Evolutionary conservation across 2,113 vertebrate species (phyloP), one percentile per base, ranked within the genome.

Genomic region (Reinhardtius hippoglossoides): DNA sequence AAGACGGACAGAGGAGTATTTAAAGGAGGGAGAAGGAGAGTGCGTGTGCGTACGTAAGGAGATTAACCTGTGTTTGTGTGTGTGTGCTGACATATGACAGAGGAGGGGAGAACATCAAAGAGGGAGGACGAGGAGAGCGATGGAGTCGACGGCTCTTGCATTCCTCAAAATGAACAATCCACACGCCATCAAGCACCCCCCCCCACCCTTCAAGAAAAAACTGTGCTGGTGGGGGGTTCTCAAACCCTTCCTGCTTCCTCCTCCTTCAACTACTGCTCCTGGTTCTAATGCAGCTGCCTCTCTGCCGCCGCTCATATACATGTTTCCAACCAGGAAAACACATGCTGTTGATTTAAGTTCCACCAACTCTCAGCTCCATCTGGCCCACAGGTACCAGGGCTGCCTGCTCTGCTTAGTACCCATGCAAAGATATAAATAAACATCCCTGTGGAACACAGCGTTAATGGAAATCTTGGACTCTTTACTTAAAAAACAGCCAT

Each of bases 141-240:
- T n/a, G 50, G 60, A 82, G 76, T 60, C 68, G 84, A 84, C 78
- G 74, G 81, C 68, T 87, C 81, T 69, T 70, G 74, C 86, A 88
- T 91, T 91, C 89, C 90, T 89, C n/a, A 85, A 66, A 71, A 74
- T 31, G 80, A 77, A 80, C 81, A 67, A 81, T 71, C 68, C 77
- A 68, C 64, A 23, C 54, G 63, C 37, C 56, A 60, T 83, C 57
- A 78, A 84, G 58, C 59, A 10, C 35, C 56, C 5, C 26, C 23
- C 23, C 23, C 54, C 44, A 15, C 23, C 54, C 14, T 16, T 15
- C 23, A 26, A 4, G 9, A 20, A 26, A 64, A 72, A 73, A 55
- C 27, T 27, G 21, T 35, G 21, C 75, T 46, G 6, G 27, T 20
- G 31, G 48, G 71, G 71, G 68, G 52, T 62, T 76, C 23, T 69